Conservation (phyloP, 92 coral and sea anemone species). For the Umimayanthus kanabou region DNA sequence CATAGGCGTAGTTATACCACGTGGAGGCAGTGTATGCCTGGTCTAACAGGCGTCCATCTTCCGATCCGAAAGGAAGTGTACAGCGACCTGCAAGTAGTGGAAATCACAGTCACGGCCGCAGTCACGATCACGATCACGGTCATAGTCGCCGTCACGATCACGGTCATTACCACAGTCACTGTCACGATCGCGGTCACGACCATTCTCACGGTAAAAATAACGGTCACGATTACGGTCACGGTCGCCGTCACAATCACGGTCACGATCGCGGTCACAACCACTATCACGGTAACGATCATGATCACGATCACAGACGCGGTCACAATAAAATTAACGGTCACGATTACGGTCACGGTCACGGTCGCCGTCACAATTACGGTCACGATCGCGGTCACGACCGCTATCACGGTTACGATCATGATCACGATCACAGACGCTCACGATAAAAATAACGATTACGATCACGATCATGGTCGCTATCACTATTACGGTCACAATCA, state of each 20-base stretch:
- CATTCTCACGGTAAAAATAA: neutral
- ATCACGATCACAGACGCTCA: neutral
- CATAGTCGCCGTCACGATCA: neutral
- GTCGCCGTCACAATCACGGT: neutral
- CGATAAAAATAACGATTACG: too few species aligned
- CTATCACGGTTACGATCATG: too few species aligned
- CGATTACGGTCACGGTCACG: neutral
- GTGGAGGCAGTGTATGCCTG: constrained; percentile 67
- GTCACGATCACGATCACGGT: neutral
- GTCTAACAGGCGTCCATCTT: constrained; percentile 64
- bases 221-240: too few species aligned
- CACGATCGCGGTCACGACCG: neutral
- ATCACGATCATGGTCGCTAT: neutral
- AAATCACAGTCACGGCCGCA: neutral
- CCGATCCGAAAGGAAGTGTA: constrained; percentile 76
- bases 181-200: neutral
- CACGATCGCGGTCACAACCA: neutral
- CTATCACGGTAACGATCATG: neutral
- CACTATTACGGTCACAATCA: neutral
- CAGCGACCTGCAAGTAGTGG: constrained; percentile 53
- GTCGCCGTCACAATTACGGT: neutral
- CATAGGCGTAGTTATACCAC: constrained; percentile 65
- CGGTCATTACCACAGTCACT: neutral
- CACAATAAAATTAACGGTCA: neutral
- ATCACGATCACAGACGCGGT: neutral